Conservation (phyloP, 2,113 vertebrate species). For the Nymphicus hollandicus region DNA sequence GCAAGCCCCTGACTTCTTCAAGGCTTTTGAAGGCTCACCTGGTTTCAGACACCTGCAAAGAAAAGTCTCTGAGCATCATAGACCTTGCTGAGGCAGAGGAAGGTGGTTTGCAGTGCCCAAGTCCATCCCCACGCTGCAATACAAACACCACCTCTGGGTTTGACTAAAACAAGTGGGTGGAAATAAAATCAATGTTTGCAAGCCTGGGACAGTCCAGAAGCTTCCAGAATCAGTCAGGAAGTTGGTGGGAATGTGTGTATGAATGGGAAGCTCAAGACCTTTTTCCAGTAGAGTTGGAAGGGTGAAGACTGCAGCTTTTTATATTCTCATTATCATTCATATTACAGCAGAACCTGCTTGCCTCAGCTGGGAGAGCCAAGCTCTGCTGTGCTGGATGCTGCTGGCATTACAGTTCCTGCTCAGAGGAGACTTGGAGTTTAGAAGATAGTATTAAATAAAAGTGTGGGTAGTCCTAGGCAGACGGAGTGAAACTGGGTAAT, state of each 20-base stretch:
- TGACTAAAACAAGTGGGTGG: neutral
- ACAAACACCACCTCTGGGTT: neutral
- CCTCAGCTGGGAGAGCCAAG: neutral
- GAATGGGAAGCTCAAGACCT: neutral
- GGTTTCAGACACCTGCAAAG: neutral
- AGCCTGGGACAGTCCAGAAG: neutral
- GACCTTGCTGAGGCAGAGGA: neutral
- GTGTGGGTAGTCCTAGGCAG: neutral
- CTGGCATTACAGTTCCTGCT: neutral
- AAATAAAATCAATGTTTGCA: neutral
- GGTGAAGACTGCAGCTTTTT: neutral
- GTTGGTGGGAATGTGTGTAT: neutral
- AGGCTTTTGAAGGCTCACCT: neutral
- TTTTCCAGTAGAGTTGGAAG: neutral
- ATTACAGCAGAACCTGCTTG: neutral
- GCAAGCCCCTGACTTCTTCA: neutral
- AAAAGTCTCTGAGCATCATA: neutral
- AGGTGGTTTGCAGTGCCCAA: neutral
- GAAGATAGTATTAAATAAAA: neutral
- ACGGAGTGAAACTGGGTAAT: neutral
- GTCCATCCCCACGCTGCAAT: neutral
- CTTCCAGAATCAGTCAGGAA: neutral
- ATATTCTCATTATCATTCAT: neutral
- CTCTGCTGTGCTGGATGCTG: neutral
- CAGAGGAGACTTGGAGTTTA: neutral